These are phyloP conservation scores for Drosophila bifasciata DNA, from an alignment of 1,140 invertebrate genomes.

Conservation along the genomic window DNA sequence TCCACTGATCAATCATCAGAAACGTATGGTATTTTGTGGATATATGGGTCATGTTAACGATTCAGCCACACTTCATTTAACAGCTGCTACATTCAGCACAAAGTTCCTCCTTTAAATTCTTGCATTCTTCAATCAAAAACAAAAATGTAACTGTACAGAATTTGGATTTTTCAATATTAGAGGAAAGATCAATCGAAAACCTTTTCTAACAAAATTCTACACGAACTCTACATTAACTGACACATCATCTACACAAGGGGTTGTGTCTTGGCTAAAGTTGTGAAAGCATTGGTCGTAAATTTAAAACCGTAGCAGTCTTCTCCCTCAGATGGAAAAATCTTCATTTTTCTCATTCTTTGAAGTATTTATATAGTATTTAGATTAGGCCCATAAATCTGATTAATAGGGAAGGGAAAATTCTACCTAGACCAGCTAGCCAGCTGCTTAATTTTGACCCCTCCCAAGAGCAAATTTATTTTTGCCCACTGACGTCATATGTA, in stretches of 20 bases:
- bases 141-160: too few species aligned
- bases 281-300: not conserved
- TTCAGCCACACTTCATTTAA: too few species aligned
- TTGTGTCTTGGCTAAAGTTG: constrained; percentile 39
- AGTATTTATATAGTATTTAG: constrained; percentile 9
- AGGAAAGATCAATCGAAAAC: too few species aligned
- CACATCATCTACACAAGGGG: not conserved
- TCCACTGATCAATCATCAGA: too few species aligned
- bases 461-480: constrained; percentile 57
- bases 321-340: not conserved
- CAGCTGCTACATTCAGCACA: too few species aligned
- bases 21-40: too few species aligned
- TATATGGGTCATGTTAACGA: too few species aligned
- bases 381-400: constrained; percentile 15
- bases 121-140: too few species aligned
- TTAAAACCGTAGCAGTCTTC: constrained; percentile 6
- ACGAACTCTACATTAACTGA: not conserved
- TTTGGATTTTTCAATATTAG: too few species aligned
- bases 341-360: constrained; percentile 34
- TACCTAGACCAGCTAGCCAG: constrained; percentile 22
- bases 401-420: constrained; percentile 11
- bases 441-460: constrained; percentile 40
- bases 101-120: too few species aligned
- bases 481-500: constrained; percentile 52
- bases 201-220: too few species aligned